These are phyloP conservation scores for Tyrophagus putrescentiae DNA, from an alignment of 1,140 invertebrate species.

Conservation along the genomic window DNA sequence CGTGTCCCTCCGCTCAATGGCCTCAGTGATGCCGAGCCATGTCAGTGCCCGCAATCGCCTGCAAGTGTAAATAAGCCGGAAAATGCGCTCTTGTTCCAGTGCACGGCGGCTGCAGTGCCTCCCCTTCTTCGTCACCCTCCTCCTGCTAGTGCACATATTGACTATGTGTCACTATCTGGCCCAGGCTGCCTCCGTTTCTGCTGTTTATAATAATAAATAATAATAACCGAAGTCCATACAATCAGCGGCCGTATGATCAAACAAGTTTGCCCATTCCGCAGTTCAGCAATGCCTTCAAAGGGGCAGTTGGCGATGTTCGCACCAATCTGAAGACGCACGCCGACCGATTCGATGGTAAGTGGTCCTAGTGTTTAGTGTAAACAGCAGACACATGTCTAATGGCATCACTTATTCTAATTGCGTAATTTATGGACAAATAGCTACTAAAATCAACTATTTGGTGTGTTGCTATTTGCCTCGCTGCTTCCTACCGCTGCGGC, in stretches of 20 bases:
- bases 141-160: too few species aligned
- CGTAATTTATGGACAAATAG: slow-evolving; percentile 1
- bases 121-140: too few species aligned
- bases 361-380: background rate
- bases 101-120: too few species aligned
- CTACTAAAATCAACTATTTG: too few species aligned
- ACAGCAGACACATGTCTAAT: slow-evolving; percentile 12
- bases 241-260: slow-evolving; percentile 1
- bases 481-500: background rate
- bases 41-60: too few species aligned
- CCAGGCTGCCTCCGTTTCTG: background rate
- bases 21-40: slow-evolving; percentile 6
- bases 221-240: background rate
- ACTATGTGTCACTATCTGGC: background rate
- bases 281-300: slow-evolving; percentile 1
- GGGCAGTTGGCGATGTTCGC: background rate
- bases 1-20: background rate
- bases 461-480: background rate
- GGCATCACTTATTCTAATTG: slow-evolving; percentile 12
- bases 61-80: slow-evolving; percentile 14
- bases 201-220: too few species aligned
- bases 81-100: too few species aligned
- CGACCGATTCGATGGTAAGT: slow-evolving; percentile 12
- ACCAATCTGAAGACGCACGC: background rate
- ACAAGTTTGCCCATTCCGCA: background rate